Evolutionary conservation across 2,888 invertebrate genomes (phyloP), one percentile per base, ranked within the genome.

Genomic region (Laspeyria flexula): DNA sequence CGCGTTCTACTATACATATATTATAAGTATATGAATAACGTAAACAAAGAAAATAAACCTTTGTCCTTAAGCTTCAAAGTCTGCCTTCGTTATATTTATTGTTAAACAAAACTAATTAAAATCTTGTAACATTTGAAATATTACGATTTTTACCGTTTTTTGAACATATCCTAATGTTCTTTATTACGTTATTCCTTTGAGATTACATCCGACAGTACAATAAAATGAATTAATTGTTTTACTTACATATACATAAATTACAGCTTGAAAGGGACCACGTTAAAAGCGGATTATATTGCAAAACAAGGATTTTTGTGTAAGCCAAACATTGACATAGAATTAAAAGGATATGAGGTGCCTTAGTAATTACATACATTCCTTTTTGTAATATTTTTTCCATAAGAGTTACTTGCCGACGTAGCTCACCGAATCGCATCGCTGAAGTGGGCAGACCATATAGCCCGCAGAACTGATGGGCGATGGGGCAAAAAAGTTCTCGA

Each of bases 61-160:
- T 69, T 68, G 68, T 68, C 50, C 12, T 16, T 15, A 23, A 4
- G 39, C 29, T 57, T 46, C 42, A 43, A 43, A 39, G 49, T 54
- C 49, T 33, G 48, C 23, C 43, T 56, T 54, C 53, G 51, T 53
- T 55, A 60, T 49, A 62, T 46, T 49, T 51, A 44, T 55, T 40
- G 33, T 49, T 39, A 41, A 16, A 43, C 59, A 44, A 50, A 60
- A 57, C 49, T 58, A 47, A 30, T 39, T 40, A 49, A 39, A n/a
- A n/a, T n/a, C 47, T 18, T 62, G 63, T 66, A 52, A 48, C 44
- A 54, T 44, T 54, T 68, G 50, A 66, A 52, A 50, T 66, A 70
- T 61, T 54, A 49, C 51, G 10, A 23, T 44, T 55, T 60, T 60
- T 59, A 66, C 63, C 66, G 66, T 66, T 52, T n/a, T 18, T 21